Evolutionary conservation across 2,113 vertebrate genomes (phyloP), one percentile per base, ranked within the genome.

Genomic region (Dolichallabes microphthalmus): DNA sequence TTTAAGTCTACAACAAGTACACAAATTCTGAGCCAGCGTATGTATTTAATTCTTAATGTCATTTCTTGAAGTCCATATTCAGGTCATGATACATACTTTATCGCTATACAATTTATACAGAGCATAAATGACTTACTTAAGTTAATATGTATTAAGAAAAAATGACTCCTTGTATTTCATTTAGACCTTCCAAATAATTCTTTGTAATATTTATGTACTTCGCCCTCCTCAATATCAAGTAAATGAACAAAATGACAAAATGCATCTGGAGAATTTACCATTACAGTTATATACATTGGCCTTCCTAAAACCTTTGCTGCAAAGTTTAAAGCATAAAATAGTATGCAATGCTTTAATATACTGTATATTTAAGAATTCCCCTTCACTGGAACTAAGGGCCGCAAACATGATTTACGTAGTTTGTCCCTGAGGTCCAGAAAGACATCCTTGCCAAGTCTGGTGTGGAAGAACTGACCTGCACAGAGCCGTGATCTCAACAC

Each of bases 1-100:
- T 14, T 81, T 86, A 74, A 32, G 12, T 14, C 71, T 55, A 82
- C 66, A 58, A 71, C 25, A 32, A 78, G 55, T 11, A 60, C 53
- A 53, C 52, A 68, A 53, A 71, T 53, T 22, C 57, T 15, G 52
- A 82, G 17, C 50, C 50, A 57, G 20, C 39, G 22, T 60, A 11
- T 32, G 35, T 39, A 22, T 1, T 69, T 69, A 22, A 71, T 22
- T 19, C 9, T 68, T 32, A 68, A 68, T 32, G 32, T 68, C 6
- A 32, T 32, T 68, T 17, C 30, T 68, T 19, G 30, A 17, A 68
- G 64, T 32, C 19, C 27, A 66, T 32, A 68, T n/a, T n/a, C n/a
- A 66, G 6, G 4, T 68, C 30, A 17, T 30, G 7, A 68, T 68
- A 11, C 12, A 0, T 27, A 66, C 63, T 66, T 14, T 15, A 64